A percentile compares a stretch with the other conserved stretches of the same genome.
These are phyloP conservation scores for Rhogogaster chlorosoma DNA, from an alignment of 2,888 invertebrate species.

Conservation along the genomic window DNA sequence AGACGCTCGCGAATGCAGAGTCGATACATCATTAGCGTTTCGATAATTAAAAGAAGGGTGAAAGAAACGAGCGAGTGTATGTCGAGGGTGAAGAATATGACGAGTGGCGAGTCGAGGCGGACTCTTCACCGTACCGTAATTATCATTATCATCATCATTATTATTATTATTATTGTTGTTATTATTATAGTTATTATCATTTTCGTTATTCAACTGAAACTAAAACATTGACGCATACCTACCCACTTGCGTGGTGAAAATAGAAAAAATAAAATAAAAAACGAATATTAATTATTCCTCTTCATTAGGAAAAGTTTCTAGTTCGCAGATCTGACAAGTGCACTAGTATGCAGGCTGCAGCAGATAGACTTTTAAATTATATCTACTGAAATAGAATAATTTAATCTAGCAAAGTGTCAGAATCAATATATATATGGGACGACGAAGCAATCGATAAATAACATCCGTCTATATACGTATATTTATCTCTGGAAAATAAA, in stretches of 20 bases:
- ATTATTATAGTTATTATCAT: not conserved
- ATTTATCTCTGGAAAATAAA: not conserved
- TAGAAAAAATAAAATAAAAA: not conserved
- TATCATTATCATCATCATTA: constrained; percentile 24
- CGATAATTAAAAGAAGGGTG: constrained; percentile 61
- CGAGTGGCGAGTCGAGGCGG: constrained; percentile 31
- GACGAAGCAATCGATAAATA: not conserved
- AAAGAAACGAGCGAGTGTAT: not conserved
- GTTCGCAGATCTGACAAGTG: not conserved
- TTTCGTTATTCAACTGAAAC: not conserved
- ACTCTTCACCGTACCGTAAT: constrained; percentile 27
- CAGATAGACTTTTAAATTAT: not conserved
- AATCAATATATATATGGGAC: not conserved
- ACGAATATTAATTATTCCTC: constrained; percentile 17
- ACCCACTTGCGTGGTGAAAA: no score
- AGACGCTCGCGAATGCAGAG: constrained; percentile 6
- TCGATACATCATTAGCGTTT: constrained; percentile 62
- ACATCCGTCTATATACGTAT: not conserved
- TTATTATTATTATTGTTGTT: not conserved
- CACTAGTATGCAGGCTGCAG: not conserved
- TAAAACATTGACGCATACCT: not conserved
- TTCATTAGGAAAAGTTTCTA: not conserved
- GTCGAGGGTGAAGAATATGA: constrained; percentile 13
- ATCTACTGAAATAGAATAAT: not conserved
- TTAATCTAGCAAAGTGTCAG: not conserved